phyloP scores from a whole-genome alignment of 2,113 vertebrate genomes.

The Eudyptes chrysolophus region DNA sequence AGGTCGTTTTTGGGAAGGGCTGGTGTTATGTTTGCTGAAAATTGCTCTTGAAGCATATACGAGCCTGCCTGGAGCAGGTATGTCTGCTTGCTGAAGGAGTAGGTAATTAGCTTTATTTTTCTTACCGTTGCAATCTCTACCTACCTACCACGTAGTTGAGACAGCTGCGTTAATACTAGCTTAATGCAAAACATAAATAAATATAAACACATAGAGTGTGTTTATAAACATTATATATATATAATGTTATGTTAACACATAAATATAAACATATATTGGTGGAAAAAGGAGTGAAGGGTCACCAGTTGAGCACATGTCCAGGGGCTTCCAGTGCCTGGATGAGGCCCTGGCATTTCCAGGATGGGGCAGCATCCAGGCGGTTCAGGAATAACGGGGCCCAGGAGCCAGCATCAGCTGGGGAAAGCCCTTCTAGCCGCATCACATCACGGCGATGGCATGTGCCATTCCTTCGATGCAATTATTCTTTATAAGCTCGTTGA shows the following conservation, averaged over 20 bases:
- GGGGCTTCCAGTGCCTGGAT: not conserved
- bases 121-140: not conserved
- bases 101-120: not conserved
- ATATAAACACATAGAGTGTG: not conserved
- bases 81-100: not conserved
- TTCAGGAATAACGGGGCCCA: accelerated
- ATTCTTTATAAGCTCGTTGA: not conserved
- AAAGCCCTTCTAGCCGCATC: not conserved
- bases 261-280: not conserved
- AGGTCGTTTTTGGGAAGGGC: not conserved
- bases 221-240: not conserved
- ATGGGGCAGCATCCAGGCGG: not conserved
- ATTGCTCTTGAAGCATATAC: not conserved
- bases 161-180: not conserved
- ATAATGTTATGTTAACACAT: accelerated
- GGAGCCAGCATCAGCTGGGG: not conserved
- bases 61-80: not conserved
- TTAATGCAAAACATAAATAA: not conserved
- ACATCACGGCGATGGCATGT: not conserved
- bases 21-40: not conserved
- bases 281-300: not conserved
- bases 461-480: not conserved
- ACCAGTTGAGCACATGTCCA: not conserved
- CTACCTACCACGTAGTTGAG: not conserved
- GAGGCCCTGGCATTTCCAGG: not conserved